A percentile compares a stretch with the other conserved stretches of the same genome.
These are phyloP conservation scores for Cephus rjabovi DNA, from an alignment of 2,888 invertebrate genomes.

Conservation along the genomic window DNA sequence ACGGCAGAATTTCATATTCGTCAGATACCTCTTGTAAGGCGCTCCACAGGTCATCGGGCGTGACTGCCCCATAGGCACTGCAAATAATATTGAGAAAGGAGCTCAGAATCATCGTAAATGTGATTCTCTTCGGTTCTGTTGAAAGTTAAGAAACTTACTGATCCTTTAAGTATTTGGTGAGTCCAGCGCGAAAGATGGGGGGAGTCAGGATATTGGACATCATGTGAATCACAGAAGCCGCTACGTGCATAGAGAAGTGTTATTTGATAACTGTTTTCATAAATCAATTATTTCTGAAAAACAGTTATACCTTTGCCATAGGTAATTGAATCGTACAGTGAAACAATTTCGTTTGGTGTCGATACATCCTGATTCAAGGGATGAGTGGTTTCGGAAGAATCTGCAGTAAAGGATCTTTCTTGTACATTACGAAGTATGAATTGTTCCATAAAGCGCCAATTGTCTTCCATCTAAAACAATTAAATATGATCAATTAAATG, in stretches of 20 bases:
- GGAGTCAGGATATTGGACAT: slow-evolving; percentile 68
- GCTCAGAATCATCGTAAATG: background rate
- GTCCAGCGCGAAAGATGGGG: slow-evolving; percentile 64
- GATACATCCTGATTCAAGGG: slow-evolving; percentile 71
- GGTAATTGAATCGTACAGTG: slow-evolving; percentile 72
- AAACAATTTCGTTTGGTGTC: slow-evolving; percentile 68
- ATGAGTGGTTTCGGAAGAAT: slow-evolving; percentile 67
- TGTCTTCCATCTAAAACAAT: slow-evolving; percentile 56
- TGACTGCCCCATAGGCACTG: slow-evolving; percentile 56
- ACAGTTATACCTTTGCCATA: slow-evolving; percentile 72
- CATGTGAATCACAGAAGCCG: slow-evolving; percentile 71
- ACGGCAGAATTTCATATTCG: slow-evolving; percentile 18
- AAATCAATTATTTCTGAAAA: background rate
- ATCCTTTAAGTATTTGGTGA: slow-evolving; percentile 40
- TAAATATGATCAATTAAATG: background rate
- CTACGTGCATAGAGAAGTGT: slow-evolving; percentile 37
- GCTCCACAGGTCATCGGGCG: slow-evolving; percentile 68
- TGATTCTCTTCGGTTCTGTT: background rate
- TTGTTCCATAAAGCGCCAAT: slow-evolving; percentile 70
- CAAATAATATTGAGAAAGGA: background rate
- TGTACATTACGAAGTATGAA: slow-evolving; percentile 69
- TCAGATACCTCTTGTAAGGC: slow-evolving; percentile 26
- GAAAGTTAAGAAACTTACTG: slow-evolving; percentile 48
- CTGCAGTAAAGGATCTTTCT: slow-evolving; percentile 57
- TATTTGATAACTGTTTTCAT: too few relatives aligned